Evolutionary conservation across 2,797 vertebrate genomes (phyloP).

Genomic region (Poecile montanus): DNA sequence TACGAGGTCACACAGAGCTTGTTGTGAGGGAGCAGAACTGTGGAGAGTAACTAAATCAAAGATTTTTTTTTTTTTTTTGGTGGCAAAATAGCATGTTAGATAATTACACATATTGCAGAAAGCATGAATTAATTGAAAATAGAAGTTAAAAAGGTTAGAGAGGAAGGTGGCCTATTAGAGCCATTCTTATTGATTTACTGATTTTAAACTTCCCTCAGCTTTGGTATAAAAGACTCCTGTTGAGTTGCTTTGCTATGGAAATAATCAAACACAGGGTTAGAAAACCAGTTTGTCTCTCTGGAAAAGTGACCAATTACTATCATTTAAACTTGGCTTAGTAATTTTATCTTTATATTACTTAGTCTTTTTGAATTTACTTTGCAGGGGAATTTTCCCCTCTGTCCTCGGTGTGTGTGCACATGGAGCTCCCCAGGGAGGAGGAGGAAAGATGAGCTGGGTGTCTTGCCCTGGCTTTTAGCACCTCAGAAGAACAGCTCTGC

Average conservation of each 20-base stretch:
- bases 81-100: background rate
- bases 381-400: fast-evolving
- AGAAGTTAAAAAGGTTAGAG: background rate
- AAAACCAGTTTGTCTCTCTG: background rate
- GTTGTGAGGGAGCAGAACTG: background rate
- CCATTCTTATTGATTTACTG: background rate
- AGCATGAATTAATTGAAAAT: background rate
- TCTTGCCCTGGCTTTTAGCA: background rate
- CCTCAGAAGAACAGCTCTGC: fast-evolving
- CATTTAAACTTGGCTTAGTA: background rate
- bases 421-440: background rate
- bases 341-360: background rate
- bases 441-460: fast-evolving
- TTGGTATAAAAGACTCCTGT: background rate
- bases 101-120: background rate
- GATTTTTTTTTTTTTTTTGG: background rate
- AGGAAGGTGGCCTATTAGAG: background rate
- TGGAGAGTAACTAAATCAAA: background rate
- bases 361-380: background rate
- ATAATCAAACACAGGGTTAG: background rate
- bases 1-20: background rate
- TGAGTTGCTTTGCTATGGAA: background rate
- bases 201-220: background rate
- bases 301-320: background rate
- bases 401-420: fast-evolving